Evolutionary conservation across 2,888 invertebrate genomes (phyloP), one percentile per base, ranked within the genome.

Genomic region (Coenonympha glycerion): DNA sequence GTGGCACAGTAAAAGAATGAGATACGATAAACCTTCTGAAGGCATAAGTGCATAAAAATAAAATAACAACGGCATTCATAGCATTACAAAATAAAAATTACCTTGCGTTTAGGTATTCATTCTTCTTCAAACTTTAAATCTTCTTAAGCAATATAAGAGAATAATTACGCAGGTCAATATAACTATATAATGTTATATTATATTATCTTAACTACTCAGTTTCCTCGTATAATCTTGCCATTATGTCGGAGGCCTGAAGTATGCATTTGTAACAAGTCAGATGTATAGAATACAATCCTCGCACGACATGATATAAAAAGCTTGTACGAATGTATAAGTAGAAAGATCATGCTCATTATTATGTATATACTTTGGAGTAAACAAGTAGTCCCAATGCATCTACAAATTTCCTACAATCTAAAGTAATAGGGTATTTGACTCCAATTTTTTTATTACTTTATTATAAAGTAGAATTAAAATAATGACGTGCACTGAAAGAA

Each of bases 251-350:
- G 49, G 50, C 45, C 55, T 55, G 49, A 48, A 53, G 53, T 46
- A 48, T 36, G 49, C 47, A 50, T 54, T 42, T 48, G 52, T 55
- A 53, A 53, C 53, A 49, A 60, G 53, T 51, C 51, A 46, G 47
- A 51, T 53, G 45, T 49, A 50, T 36, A 46, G 50, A 55, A 57
- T 52, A 39, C 47, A 50, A 48, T 60, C 47, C 49, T 31, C 15
- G 13, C 30, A 8, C 34, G 36, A 48, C 44, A 39, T 18, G 28
- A 39, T 6, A 41, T 46, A 36, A 41, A 52, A 47, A 47, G 36
- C 42, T 13, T 8, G 2, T 24, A 15, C 11, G 24, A 15, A 15
- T 15, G 8, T 33, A 16, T 3, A 16, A 8, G 8, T 16, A 33
- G 8, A 33, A 33, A 8, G 15, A 31, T 15, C 16, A 13, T 15